Evolutionary conservation across 2,113 vertebrate species (phyloP).

Genomic region (Galeopterus variegatus): DNA sequence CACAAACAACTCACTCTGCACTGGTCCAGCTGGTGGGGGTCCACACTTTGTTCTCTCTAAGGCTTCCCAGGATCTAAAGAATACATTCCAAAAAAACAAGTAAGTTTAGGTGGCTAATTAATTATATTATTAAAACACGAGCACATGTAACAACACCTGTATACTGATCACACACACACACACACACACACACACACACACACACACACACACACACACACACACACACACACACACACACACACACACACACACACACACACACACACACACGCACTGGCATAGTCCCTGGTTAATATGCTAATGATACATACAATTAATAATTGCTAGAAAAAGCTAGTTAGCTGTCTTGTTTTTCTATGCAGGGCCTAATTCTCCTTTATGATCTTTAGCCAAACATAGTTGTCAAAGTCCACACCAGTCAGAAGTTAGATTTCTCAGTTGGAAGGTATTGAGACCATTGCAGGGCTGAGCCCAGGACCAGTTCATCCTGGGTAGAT

Average conservation of each 20-base stretch:
- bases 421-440: not conserved
- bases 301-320: not conserved
- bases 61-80: not conserved
- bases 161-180: not conserved
- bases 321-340: not conserved
- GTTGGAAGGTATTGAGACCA: not conserved
- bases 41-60: not conserved
- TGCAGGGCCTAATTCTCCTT: not conserved
- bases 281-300: not conserved
- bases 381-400: not conserved
- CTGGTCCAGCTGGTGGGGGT: not conserved
- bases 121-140: conserved; percentile 26
- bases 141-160: not conserved
- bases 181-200: not conserved
- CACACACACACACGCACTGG: not conserved
- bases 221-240: too few relatives aligned
- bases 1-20: not conserved
- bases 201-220: too few relatives aligned
- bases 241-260: not conserved
- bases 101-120: not conserved
- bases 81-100: not conserved
- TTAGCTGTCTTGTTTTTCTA: not conserved
- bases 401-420: not conserved
- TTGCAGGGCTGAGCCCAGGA: not conserved
- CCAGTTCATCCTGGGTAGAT: not conserved